Conservation (phyloP, 2,113 vertebrate species). For the Myiozetetes cayanensis region DNA sequence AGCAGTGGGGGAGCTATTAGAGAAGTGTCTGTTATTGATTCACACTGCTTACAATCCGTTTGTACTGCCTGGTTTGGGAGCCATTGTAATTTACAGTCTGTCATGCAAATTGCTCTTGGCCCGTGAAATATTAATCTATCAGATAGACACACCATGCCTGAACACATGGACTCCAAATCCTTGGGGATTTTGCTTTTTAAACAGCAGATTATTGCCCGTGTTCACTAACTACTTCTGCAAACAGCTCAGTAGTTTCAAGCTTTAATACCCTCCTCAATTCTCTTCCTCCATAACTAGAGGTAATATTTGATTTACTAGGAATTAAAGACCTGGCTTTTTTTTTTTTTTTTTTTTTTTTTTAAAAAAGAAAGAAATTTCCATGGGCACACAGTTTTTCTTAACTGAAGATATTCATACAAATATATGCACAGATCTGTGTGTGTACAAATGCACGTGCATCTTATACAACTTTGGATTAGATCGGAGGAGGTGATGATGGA, state of each 20-base stretch:
- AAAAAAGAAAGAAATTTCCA: not conserved
- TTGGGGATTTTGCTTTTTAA: constrained; percentile 12
- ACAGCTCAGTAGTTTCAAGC: not conserved
- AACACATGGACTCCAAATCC: constrained; percentile 18
- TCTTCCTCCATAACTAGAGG: not conserved
- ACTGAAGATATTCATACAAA: not conserved
- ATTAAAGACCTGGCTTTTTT: not conserved
- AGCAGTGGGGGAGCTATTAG: constrained; percentile 12
- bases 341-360: not conserved
- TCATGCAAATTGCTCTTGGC: constrained; percentile 54
- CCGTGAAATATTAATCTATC: constrained; percentile 57
- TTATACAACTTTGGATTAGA: not conserved
- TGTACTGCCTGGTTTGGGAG: constrained; percentile 47
- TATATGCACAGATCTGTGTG: not conserved
- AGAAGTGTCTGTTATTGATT: constrained; percentile 34
- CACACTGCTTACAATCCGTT: constrained; percentile 32
- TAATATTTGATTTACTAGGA: not conserved
- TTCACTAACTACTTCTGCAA: constrained; percentile 23
- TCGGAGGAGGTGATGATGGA: not conserved
- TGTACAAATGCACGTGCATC: not conserved
- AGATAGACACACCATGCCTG: not conserved
- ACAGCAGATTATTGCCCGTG: constrained; percentile 1
- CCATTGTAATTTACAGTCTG: constrained; percentile 57
- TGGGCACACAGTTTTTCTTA: not conserved
- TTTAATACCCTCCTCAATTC: not conserved